phyloP scores from a whole-genome alignment of 2,113 vertebrate genomes.

The Oxyura jamaicensis region DNA sequence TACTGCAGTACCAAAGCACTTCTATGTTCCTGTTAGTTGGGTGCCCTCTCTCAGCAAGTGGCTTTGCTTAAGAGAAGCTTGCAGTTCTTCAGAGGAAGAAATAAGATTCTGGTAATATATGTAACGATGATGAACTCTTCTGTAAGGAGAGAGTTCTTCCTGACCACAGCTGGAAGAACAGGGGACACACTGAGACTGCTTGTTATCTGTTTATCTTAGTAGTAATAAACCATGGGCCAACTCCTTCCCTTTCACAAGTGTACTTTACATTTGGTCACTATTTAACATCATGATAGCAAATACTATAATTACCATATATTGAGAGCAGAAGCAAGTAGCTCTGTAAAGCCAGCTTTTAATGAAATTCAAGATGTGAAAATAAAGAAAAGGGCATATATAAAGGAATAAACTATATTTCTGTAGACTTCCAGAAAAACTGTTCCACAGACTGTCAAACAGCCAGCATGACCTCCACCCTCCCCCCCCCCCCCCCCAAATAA shows the following conservation, averaged over 20 bases:
- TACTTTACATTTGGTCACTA: not conserved
- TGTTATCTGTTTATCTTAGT: not conserved
- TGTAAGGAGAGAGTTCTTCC: not conserved
- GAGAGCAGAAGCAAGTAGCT: not conserved
- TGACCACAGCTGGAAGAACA: not conserved
- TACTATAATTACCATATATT: not conserved
- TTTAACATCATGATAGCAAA: not conserved
- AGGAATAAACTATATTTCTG: not conserved
- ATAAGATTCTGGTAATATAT: not conserved
- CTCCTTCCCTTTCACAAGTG: not conserved
- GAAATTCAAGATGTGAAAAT: not conserved
- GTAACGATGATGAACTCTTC: not conserved
- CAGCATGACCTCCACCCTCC: no score
- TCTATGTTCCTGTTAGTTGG: not conserved
- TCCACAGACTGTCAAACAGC: not conserved
- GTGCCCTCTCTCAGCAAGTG: not conserved
- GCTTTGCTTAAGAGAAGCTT: not conserved
- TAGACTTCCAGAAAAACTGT: not conserved
- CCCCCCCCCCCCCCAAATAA: not conserved
- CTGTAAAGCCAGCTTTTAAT: not conserved
- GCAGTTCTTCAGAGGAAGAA: not conserved
- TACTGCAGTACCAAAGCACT: not conserved
- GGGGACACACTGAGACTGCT: no score
- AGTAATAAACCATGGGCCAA: not conserved
- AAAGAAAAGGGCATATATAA: not conserved